Evolutionary conservation across 2,888 invertebrate genomes (phyloP).

Genomic region (Philonicus albiceps): DNA sequence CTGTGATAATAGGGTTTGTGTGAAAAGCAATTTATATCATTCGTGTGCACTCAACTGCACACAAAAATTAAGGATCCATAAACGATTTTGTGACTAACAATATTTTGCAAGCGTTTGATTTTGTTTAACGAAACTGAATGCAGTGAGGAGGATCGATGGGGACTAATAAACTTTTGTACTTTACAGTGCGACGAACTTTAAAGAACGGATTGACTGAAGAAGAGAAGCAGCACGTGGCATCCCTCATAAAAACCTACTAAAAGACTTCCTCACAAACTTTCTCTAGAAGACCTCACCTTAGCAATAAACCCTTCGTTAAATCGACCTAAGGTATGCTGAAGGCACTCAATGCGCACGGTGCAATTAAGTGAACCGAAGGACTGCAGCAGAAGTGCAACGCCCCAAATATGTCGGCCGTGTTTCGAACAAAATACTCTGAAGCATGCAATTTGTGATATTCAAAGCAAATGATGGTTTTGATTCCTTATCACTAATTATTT

Average conservation of each 20-base stretch:
- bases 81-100: neutral
- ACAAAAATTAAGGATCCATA: neutral
- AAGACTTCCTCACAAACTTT: slow-evolving; percentile 49
- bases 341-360: neutral
- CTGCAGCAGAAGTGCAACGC: neutral
- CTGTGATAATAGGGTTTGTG: neutral
- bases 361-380: neutral
- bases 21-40: neutral
- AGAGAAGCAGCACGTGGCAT: slow-evolving; percentile 79
- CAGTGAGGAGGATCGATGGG: neutral
- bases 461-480: neutral
- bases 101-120: neutral
- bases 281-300: slow-evolving; percentile 8
- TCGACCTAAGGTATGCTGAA: neutral
- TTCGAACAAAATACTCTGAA: slow-evolving; percentile 32
- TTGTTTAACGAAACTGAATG: neutral
- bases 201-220: slow-evolving; percentile 83
- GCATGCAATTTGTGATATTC: slow-evolving; percentile 29
- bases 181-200: slow-evolving; percentile 79
- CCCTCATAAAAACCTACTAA: slow-evolving; percentile 76
- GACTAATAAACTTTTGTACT: slow-evolving; percentile 21
- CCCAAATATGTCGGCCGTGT: neutral
- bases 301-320: neutral
- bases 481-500: neutral
- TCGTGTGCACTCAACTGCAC: neutral